Conservation (phyloP, 2,113 vertebrate species). For the Serilophus lunatus region DNA sequence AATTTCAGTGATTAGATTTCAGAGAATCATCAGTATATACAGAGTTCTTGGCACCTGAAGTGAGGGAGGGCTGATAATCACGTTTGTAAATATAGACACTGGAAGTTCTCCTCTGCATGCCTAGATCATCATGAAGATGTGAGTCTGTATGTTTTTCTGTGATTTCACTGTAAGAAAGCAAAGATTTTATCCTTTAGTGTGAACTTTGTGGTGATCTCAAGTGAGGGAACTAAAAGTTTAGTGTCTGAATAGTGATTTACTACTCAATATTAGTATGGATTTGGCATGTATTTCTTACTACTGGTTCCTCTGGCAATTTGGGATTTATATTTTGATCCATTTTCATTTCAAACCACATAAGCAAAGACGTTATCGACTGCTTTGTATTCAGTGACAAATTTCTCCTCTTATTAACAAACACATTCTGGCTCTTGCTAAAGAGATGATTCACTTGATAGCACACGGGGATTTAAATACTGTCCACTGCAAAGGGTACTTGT, state of each 20-base stretch:
- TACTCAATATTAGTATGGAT: neutral
- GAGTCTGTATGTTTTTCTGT: neutral
- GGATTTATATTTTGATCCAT: constrained; percentile 7
- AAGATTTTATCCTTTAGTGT: neutral
- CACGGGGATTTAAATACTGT: constrained; percentile 48
- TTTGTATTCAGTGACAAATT: constrained; percentile 47
- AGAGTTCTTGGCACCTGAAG: neutral
- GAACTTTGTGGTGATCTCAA: neutral
- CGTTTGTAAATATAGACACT: neutral
- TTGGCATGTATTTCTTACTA: neutral
- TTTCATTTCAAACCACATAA: constrained; percentile 33
- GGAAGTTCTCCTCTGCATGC: neutral
- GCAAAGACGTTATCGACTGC: neutral
- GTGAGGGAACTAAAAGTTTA: neutral
- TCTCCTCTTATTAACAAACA: neutral
- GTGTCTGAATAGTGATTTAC: neutral
- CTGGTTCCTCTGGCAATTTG: neutral
- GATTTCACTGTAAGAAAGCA: neutral
- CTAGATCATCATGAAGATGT: neutral
- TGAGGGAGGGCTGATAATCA: neutral
- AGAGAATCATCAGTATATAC: neutral
- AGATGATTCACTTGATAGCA: neutral
- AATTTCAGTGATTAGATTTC: neutral
- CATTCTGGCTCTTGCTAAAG: constrained; percentile 26
- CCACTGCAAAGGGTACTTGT: neutral